These are phyloP conservation scores for Amphimedon queenslandica DNA, from an alignment of 37 sponge, comb jelly and placozoan species.

Conservation along the genomic window DNA sequence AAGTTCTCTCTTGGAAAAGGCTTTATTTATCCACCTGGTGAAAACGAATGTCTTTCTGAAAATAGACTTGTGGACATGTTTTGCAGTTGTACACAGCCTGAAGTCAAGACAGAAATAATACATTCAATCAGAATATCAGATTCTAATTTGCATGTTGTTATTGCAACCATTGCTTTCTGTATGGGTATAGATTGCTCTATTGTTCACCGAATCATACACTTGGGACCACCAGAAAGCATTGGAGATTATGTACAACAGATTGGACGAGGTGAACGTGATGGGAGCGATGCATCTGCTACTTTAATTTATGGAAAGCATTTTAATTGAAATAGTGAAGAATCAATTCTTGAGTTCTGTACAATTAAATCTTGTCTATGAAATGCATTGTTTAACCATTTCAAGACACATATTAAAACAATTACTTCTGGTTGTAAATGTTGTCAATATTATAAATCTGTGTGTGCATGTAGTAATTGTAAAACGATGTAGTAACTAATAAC, in stretches of 20 bases:
- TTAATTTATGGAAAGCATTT: neutral
- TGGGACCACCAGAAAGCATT: constrained; percentile 4
- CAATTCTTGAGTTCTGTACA: neutral
- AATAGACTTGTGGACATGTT: constrained; percentile 13
- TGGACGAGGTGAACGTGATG: constrained; percentile 5
- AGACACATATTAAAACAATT: too few relatives aligned
- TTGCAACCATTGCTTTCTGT: constrained; percentile 7
- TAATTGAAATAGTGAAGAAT: neutral
- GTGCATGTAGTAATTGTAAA: too few relatives aligned
- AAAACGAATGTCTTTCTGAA: neutral
- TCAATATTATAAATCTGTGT: too few relatives aligned
- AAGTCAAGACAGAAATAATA: neutral
- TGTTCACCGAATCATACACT: constrained; percentile 1
- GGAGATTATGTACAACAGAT: constrained; percentile 1
- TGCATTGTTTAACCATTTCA: neutral
- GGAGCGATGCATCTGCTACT: neutral
- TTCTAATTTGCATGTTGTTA: neutral
- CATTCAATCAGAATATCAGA: neutral
- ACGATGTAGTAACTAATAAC: too few relatives aligned
- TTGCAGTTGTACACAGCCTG: neutral
- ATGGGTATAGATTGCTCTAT: constrained; percentile 1
- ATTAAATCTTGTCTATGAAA: neutral
- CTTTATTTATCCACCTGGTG: neutral
- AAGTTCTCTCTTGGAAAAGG: neutral
- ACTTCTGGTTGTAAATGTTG: too few relatives aligned